A percentile compares a stretch with the other conserved stretches of the same genome.
These are phyloP conservation scores for Phymorhynchus buccinoides DNA, from an alignment of 1,140 invertebrate species.

Conservation along the genomic window DNA sequence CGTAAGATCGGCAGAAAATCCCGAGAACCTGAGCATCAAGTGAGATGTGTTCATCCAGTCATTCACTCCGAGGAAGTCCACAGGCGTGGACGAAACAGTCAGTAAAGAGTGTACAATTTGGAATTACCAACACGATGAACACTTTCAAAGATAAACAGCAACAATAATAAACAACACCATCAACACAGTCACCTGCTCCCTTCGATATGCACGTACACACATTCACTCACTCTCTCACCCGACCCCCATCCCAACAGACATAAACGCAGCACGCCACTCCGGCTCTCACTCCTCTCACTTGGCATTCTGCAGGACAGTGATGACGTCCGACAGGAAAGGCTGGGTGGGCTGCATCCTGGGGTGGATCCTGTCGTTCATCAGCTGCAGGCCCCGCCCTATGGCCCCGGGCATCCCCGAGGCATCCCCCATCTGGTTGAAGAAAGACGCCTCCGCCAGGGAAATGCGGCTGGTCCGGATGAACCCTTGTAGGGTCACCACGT, in stretches of 20 bases:
- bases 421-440: conserved; percentile 49
- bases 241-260: neutral
- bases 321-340: conserved; percentile 42
- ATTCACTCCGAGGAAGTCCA: too few relatives aligned
- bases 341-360: conserved; percentile 25
- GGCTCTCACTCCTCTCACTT: conserved; percentile 26
- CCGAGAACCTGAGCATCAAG: too few relatives aligned
- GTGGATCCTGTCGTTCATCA: conserved; percentile 41
- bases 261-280: neutral
- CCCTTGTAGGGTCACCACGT: conserved; percentile 53
- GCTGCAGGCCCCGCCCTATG: conserved; percentile 40
- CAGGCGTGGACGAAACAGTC: too few relatives aligned
- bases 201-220: neutral
- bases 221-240: too few relatives aligned
- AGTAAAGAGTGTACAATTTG: too few relatives aligned
- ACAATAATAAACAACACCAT: too few relatives aligned
- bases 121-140: too few relatives aligned
- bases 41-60: too few relatives aligned
- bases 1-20: too few relatives aligned
- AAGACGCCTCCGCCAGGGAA: conserved; percentile 2
- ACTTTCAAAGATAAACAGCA: too few relatives aligned
- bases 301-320: conserved; percentile 25
- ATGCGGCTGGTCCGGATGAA: conserved; percentile 45
- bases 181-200: neutral
- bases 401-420: conserved; percentile 1